Evolutionary conservation across 64 coral and sea anemone genomes (phyloP), one percentile per base, ranked within the genome.

Genomic region (Trachythela sp.): DNA sequence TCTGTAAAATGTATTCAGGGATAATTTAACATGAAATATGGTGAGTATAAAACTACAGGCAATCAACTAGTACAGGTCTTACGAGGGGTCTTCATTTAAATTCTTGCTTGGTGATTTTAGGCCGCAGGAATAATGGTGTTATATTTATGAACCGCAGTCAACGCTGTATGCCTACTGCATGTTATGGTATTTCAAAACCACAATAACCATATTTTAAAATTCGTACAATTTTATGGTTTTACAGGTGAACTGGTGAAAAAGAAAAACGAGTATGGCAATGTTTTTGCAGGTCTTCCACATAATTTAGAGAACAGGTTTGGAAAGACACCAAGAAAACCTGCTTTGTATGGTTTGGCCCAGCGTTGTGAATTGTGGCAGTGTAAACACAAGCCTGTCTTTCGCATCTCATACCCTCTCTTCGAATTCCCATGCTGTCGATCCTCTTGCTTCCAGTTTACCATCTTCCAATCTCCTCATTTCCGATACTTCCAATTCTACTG

Each of bases 281-380:
- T 43, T 48, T 89, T 89, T 35, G 45, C 30, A 10, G 87, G 75
- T 9, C 41, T 77, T 34, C 87, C 87, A 9, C 2, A 15, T 9
- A 18, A 89, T 13, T 31, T 89, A 34, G 64, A 48, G 40, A 27
- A 10, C 48, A 64, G 77, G 43, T 31, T 89, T n/a, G 42, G 70
- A 18, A 45, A 1, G 26, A 14, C 40, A 14, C 87, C 87, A 15
- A n/a, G 40, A 35, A 89, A 89, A 20, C 87, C 87, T n/a, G 39
- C 70, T 10, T 35, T 77, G n/a, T 80, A 77, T 77, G 68, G 87
- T 77, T 77, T 24, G 24, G 70, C 52, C 5, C 87, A 89, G 43
- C 64, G 68, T 48, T 37, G 87, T 11, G 48, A 89, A 77, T 45
- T 89, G 87, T 89, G 87, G 87, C 39, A 49, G 70, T 42, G 35